Conservation (phyloP, 1,140 invertebrate species). For the Pygmarrhopalites habei region DNA sequence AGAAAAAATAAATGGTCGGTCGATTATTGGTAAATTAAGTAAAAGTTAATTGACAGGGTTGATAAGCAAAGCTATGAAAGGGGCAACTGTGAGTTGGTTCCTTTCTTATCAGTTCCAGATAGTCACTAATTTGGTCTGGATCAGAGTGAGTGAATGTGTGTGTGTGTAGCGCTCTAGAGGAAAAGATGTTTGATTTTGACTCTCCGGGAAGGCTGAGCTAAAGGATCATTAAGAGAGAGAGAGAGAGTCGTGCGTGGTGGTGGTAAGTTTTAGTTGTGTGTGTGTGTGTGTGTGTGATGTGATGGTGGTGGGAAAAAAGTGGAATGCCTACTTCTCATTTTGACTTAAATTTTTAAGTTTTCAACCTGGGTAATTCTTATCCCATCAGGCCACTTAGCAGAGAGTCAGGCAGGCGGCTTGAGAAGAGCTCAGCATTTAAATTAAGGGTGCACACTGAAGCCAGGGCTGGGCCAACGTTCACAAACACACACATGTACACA, state of each 20-base stretch:
- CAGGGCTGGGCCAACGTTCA: no score
- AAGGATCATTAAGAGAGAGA: constrained; percentile 6
- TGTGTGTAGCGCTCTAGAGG: no score
- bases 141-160: no score
- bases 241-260: constrained; percentile 1
- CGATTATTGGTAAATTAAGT: constrained; percentile 16
- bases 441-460: background rate
- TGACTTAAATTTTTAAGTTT: constrained; percentile 11
- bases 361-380: constrained; percentile 2
- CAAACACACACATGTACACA: no score
- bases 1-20: background rate
- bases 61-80: constrained; percentile 1
- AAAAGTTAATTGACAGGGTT: constrained; percentile 6
- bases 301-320: constrained; percentile 1
- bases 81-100: background rate
- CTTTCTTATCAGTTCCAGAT: background rate
- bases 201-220: constrained; percentile 1
- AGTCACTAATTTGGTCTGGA: no score
- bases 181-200: constrained; percentile 2
- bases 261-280: background rate
- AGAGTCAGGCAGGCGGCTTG: constrained; percentile 8
- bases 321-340: constrained; percentile 12
- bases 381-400: constrained; percentile 8
- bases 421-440: constrained; percentile 7
- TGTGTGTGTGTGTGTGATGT: constrained; percentile 3